Evolutionary conservation across 2,113 vertebrate genomes (phyloP), one percentile per base, ranked within the genome.

Genomic region (Oxyura jamaicensis): DNA sequence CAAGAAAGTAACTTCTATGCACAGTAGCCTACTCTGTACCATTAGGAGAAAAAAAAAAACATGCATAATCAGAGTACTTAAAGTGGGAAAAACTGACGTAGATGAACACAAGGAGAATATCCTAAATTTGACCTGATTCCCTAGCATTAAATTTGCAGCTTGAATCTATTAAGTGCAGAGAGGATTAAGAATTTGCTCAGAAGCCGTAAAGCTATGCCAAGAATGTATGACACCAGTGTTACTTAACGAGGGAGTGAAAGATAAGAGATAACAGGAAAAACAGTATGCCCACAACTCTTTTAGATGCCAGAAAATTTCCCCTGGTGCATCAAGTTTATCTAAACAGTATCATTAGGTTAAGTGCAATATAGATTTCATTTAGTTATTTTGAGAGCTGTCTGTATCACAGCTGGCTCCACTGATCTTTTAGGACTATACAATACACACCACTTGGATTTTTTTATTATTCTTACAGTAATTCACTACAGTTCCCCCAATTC

Each of bases 191-290:
- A 86, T 88, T 86, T 88, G 83, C 56, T 91, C 86, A 93, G 92
- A 95, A 94, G 91, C 86, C 80, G 81, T 36, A 78, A 67, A 93
- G 69, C 76, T 93, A 94, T 88, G 88, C 73, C 83, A 92, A 95
- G 83, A 96, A 91, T 77, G 76, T 77, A 33, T 2, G 9, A 81
- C 86, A 78, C 52, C 65, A 92, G 56, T 63, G 76, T 86, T 78
- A 19, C 68, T 63, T 50, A 81, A 58, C 29, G 52, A 88, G 35
- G 55, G 46, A 91, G 59, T 36, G 4, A 36, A 96, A 95, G 91
- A 74, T 77, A 95, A 88, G 76, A 78, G 85, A 69, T 79, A 95
- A 85, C 63, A 93, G 26, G 46, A 72, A 80, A 91, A 80, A 55
- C 58, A 88, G 88, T 86, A 90, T 15, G 88, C 52, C 13, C 46